Conservation (phyloP, 2,113 vertebrate species). For the Upupa epops region DNA sequence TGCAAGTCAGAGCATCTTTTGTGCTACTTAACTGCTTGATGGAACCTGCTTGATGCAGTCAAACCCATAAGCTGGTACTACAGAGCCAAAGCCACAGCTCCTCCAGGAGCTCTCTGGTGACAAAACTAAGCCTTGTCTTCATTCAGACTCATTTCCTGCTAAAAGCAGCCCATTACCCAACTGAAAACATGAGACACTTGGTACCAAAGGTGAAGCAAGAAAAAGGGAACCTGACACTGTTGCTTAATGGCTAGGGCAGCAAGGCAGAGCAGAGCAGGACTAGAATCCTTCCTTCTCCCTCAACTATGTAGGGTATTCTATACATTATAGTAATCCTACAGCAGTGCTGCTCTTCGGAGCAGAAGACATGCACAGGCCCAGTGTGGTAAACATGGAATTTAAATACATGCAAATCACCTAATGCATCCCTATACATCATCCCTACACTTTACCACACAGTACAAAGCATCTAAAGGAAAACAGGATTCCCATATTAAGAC, state of each 20-base stretch:
- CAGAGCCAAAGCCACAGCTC: not conserved
- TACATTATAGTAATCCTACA: not conserved
- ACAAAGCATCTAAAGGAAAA: not conserved
- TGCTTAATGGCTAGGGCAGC: not conserved
- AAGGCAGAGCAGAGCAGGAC: not conserved
- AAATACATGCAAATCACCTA: not conserved
- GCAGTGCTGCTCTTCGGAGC: not conserved
- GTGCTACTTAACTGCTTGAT: not conserved
- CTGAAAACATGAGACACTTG: not conserved
- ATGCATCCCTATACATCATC: not conserved
- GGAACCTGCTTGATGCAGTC: no score
- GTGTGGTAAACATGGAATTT: not conserved
- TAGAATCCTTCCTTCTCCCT: not conserved
- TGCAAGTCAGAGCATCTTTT: not conserved
- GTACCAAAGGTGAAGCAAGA: not conserved
- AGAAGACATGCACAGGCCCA: not conserved
- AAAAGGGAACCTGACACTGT: conserved; percentile 10
- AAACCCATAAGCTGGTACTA: not conserved
- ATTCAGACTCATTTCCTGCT: not conserved
- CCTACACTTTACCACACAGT: not conserved
- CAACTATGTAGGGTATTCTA: not conserved
- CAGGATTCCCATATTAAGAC: not conserved
- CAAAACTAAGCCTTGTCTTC: not conserved
- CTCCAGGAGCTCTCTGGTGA: not conserved
- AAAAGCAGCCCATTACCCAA: not conserved